These are phyloP conservation scores for Tetropium fuscum DNA, from an alignment of 2,888 invertebrate species.

Conservation along the genomic window DNA sequence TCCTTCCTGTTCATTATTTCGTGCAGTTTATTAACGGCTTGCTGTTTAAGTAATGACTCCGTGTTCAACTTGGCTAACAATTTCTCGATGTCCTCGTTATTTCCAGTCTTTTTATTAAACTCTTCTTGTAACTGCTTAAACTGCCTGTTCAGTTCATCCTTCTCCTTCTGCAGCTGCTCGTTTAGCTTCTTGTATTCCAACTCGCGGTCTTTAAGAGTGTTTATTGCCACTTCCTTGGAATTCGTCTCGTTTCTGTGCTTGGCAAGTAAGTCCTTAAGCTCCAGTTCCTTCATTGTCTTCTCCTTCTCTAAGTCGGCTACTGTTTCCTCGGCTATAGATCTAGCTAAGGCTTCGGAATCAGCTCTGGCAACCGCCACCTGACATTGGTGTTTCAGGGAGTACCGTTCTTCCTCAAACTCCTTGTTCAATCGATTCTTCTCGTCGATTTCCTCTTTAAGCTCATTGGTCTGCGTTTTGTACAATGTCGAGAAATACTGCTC, in stretches of 20 bases:
- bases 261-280: slow-evolving; percentile 88
- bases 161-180: slow-evolving; percentile 77
- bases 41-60: slow-evolving; percentile 88
- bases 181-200: slow-evolving; percentile 75
- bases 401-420: slow-evolving; percentile 90
- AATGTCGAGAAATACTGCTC: slow-evolving; percentile 96
- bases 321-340: slow-evolving; percentile 95
- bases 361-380: slow-evolving; percentile 91
- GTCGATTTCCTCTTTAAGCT: slow-evolving; percentile 91
- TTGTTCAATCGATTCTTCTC: slow-evolving; percentile 84
- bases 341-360: slow-evolving; percentile 93
- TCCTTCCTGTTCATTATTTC: slow-evolving; percentile 97
- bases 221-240: slow-evolving; percentile 81
- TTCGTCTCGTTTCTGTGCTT: slow-evolving; percentile 87
- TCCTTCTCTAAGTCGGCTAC: slow-evolving; percentile 97
- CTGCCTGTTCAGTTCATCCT: slow-evolving; percentile 84
- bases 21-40: slow-evolving; percentile 97
- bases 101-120: slow-evolving; percentile 73
- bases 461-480: slow-evolving; percentile 93
- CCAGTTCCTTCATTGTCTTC: slow-evolving; percentile 95
- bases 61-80: slow-evolving; percentile 86
- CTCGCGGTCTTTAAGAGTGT: slow-evolving; percentile 82
- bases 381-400: slow-evolving; percentile 88
- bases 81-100: slow-evolving; percentile 84
- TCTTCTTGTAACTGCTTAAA: slow-evolving; percentile 84